Percentiles rank a stretch among this genome's conserved stretches.
Conservation (phyloP, 2,888 invertebrate species). For the Dryococelus australis region DNA sequence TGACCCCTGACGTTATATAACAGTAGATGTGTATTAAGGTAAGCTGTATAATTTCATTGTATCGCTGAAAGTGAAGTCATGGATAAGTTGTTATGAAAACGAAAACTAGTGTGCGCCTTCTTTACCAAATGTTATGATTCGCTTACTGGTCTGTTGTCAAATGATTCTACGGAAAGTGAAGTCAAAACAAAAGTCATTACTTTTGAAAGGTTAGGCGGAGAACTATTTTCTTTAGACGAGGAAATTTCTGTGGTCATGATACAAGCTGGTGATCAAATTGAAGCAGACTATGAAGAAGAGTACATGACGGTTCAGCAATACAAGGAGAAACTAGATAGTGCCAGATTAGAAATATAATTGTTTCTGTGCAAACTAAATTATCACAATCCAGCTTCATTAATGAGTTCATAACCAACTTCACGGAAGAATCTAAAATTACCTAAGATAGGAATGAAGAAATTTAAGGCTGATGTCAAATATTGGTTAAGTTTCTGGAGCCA, state of each 20-base stretch:
- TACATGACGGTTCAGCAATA: constrained; percentile 2
- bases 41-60: too few species aligned
- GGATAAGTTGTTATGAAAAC: too few species aligned
- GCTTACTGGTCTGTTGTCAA: too few species aligned
- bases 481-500: constrained; percentile 51
- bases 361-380: not conserved
- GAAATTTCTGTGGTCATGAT: not conserved
- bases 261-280: not conserved
- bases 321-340: not conserved
- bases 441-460: not conserved
- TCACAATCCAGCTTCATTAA: not conserved
- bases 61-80: too few species aligned
- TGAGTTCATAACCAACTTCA: not conserved
- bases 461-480: not conserved
- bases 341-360: not conserved
- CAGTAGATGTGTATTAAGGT: too few species aligned
- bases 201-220: not conserved
- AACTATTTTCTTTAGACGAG: not conserved
- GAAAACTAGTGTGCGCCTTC: too few species aligned
- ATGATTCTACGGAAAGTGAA: too few species aligned
- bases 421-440: not conserved
- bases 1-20: too few species aligned
- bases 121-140: too few species aligned
- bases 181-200: too few species aligned
- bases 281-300: not conserved